phyloP scores from a whole-genome alignment of 1,140 invertebrate genomes.

The Zaprionus ornatus region DNA sequence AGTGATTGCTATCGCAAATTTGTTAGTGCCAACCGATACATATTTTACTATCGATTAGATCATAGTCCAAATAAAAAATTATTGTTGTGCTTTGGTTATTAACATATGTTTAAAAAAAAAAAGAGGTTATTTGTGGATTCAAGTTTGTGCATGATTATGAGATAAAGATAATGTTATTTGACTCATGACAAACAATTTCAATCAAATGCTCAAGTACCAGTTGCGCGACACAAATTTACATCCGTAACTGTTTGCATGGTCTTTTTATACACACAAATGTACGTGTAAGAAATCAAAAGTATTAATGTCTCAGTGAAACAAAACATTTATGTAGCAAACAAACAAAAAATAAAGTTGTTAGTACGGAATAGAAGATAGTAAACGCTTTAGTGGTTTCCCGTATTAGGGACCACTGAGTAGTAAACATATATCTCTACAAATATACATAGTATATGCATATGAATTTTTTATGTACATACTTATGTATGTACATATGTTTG shows the following conservation, averaged over 20 bases:
- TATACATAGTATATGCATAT: not conserved
- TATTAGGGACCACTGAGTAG: not conserved
- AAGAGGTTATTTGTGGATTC: constrained; percentile 5
- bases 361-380: not conserved
- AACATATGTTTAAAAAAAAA: constrained; percentile 23
- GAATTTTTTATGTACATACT: not conserved
- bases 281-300: constrained; percentile 18
- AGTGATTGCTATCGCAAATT: not conserved
- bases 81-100: constrained; percentile 30
- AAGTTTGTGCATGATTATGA: not conserved
- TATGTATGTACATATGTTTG: not conserved
- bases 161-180: not conserved
- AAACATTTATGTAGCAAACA: not conserved
- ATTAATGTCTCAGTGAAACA: constrained; percentile 15
- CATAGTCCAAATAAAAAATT: constrained; percentile 48
- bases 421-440: not conserved
- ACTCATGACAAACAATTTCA: constrained; percentile 9
- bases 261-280: constrained; percentile 30
- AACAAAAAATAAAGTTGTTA: not conserved
- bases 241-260: constrained; percentile 16
- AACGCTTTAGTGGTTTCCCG: not conserved
- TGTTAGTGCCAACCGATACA: not conserved
- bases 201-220: constrained; percentile 17
- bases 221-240: constrained; percentile 35
- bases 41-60: constrained; percentile 29